A percentile compares a stretch with the other conserved stretches of the same genome.
phyloP scores from a whole-genome alignment of 2,797 vertebrate genomes.

The Chelon labrosus region DNA sequence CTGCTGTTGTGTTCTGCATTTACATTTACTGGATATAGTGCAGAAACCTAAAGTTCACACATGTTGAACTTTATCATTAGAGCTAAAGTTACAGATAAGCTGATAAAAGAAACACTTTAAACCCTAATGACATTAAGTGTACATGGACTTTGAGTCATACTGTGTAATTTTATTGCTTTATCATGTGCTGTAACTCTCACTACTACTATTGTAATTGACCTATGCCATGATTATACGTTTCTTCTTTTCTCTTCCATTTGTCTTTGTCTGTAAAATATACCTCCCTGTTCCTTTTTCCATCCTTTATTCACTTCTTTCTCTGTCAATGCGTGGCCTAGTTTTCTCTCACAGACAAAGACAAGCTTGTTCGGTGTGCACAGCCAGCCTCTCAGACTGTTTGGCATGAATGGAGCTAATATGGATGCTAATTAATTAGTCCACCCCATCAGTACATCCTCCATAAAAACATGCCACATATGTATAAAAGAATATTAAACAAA shows the following conservation, averaged over 20 bases:
- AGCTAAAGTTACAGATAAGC: not conserved
- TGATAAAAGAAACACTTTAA: not conserved
- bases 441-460: not conserved
- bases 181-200: not conserved
- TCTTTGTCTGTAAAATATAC: not conserved
- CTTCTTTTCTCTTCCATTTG: not conserved
- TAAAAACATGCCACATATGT: not conserved
- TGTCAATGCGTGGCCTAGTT: conserved; percentile 46
- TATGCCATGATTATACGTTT: not conserved
- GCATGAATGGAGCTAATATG: conserved; percentile 24
- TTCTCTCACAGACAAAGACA: conserved; percentile 45
- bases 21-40: too few relatives aligned
- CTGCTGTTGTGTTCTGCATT: too few relatives aligned
- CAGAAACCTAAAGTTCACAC: too few relatives aligned
- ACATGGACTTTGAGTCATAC: conserved; percentile 41
- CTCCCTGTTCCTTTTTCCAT: not conserved
- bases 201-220: not conserved
- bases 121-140: not conserved
- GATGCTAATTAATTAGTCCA: conserved; percentile 9
- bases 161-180: conserved; percentile 23
- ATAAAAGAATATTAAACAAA: not conserved
- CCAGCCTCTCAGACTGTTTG: conserved; percentile 14
- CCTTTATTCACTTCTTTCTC: conserved; percentile 16
- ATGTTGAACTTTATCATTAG: too few relatives aligned
- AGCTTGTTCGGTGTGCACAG: conserved; percentile 20